These are phyloP conservation scores for Gallinago paraguaiae DNA, from an alignment of 2,113 vertebrate genomes.

Conservation along the genomic window DNA sequence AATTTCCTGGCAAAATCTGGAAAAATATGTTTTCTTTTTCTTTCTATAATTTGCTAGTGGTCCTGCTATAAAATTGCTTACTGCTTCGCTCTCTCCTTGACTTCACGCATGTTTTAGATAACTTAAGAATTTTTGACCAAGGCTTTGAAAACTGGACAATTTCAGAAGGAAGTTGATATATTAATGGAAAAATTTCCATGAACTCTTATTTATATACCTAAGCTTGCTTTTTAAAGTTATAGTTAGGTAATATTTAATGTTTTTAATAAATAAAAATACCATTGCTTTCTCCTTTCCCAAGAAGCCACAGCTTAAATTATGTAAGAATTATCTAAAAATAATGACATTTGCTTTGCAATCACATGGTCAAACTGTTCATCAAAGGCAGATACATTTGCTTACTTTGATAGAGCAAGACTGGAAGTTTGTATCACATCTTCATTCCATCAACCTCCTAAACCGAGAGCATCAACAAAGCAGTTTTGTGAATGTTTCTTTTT, in stretches of 20 bases:
- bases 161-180: not conserved
- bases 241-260: not conserved
- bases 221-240: not conserved
- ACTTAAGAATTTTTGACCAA: not conserved
- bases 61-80: not conserved
- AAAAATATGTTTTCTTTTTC: not conserved
- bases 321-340: not conserved
- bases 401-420: not conserved
- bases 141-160: not conserved
- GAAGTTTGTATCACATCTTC: slow-evolving; percentile 23
- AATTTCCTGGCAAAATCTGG: not conserved
- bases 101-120: not conserved
- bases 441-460: not conserved
- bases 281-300: not conserved
- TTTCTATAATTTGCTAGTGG: not conserved
- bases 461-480: not conserved
- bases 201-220: not conserved
- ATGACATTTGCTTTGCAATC: not conserved
- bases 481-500: slow-evolving; percentile 21
- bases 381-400: slow-evolving; percentile 38
- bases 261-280: not conserved
- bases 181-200: not conserved
- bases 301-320: not conserved
- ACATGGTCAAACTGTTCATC: not conserved
- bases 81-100: not conserved